Conservation (phyloP, 2,888 invertebrate genomes). For the Muschampia plurimacula region DNA sequence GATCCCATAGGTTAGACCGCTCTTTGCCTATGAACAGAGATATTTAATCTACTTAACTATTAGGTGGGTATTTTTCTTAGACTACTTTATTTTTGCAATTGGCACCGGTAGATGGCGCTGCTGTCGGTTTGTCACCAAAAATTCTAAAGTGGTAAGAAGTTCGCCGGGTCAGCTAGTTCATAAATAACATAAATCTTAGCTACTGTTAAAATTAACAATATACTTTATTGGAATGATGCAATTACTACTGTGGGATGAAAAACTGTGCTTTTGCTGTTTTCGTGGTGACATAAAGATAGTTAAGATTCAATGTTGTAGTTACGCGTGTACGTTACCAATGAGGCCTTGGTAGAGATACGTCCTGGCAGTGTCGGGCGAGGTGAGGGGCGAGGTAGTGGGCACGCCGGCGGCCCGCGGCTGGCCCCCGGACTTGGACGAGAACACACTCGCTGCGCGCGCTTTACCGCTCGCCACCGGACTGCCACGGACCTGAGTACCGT, state of each 20-base stretch:
- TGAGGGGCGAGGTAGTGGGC: slow-evolving; percentile 93
- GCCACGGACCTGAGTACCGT: slow-evolving; percentile 82
- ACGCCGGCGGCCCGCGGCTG: slow-evolving; percentile 87
- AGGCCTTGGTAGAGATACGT: slow-evolving; percentile 97
- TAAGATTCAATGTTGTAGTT: too few species aligned
- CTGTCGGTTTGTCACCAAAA: too few species aligned
- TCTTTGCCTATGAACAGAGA: slow-evolving; percentile 87
- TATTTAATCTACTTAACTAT: not conserved
- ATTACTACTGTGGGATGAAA: too few species aligned
- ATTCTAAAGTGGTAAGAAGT: too few species aligned
- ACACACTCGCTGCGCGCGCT: slow-evolving; percentile 94
- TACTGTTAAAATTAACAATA: too few species aligned
- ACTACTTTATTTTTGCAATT: too few species aligned
- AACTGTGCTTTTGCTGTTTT: too few species aligned
- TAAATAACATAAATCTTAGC: too few species aligned
- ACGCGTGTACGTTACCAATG: slow-evolving; percentile 73
- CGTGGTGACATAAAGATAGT: too few species aligned
- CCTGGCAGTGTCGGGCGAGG: slow-evolving; percentile 95
- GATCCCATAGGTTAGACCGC: slow-evolving; percentile 97
- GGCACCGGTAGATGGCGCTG: too few species aligned
- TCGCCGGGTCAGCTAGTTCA: too few species aligned
- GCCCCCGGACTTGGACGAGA: slow-evolving; percentile 92
- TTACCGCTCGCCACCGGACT: slow-evolving; percentile 78
- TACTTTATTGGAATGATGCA: too few species aligned
- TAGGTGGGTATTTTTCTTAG: not conserved